Evolutionary conservation across 2,113 vertebrate species (phyloP).

Genomic region (Podarcis cretensis): DNA sequence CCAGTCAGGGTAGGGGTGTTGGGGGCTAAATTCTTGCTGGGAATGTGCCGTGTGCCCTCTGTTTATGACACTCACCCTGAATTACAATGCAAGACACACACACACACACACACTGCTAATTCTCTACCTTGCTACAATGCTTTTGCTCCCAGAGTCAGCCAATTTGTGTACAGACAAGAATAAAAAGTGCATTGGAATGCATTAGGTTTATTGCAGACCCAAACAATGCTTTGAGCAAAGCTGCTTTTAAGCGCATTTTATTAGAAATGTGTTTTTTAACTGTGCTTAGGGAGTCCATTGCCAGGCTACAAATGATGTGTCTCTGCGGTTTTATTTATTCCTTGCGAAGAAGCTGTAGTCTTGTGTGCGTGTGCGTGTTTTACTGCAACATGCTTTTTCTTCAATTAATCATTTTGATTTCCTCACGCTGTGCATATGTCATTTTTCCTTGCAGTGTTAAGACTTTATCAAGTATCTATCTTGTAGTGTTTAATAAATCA

Average conservation of each 20-base stretch:
- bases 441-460: slow-evolving; percentile 45
- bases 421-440: slow-evolving; percentile 24
- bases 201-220: not conserved
- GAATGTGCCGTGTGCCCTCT: not conserved
- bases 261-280: slow-evolving; percentile 51
- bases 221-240: not conserved
- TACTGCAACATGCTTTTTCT: slow-evolving; percentile 9
- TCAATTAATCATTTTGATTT: slow-evolving; percentile 45
- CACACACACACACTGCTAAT: not conserved
- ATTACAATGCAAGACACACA: not conserved
- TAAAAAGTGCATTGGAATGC: not conserved
- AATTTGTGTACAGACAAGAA: not conserved
- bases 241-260: slow-evolving; percentile 51
- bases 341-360: slow-evolving; percentile 26
- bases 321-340: slow-evolving; percentile 39
- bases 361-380: slow-evolving; percentile 17
- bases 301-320: slow-evolving; percentile 24
- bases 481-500: slow-evolving; percentile 58
- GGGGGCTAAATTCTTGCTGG: not conserved
- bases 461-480: slow-evolving; percentile 52
- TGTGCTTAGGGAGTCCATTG: slow-evolving; percentile 9
- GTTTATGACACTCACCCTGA: not conserved
- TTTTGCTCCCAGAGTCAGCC: slow-evolving; percentile 21
- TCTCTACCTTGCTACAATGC: fast-evolving
- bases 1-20: not conserved